Evolutionary conservation across 2,113 vertebrate species (phyloP).

Genomic region (Aegithalos caudatus): DNA sequence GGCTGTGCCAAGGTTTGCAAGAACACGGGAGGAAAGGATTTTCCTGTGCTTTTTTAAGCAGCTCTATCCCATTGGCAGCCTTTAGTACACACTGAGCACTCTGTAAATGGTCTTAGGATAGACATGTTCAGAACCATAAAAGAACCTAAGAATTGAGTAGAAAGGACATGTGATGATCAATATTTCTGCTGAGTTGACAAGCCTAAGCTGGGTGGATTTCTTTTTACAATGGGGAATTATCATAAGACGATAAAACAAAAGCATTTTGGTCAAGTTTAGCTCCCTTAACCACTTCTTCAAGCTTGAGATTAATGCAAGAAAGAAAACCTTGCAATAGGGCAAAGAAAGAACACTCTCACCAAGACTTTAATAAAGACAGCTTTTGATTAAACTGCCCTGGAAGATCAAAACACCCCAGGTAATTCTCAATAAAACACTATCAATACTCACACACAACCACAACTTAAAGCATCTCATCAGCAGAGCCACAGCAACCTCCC

Average conservation of each 20-base stretch:
- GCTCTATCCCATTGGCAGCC: background rate
- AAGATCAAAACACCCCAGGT: background rate
- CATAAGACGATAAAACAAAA: background rate
- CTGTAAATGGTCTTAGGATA: accelerated
- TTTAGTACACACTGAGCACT: background rate
- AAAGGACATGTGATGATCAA: background rate
- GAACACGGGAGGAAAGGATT: background rate
- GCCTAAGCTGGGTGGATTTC: background rate
- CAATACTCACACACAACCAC: background rate
- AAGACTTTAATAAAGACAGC: background rate
- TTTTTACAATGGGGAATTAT: background rate
- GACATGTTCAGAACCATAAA: background rate
- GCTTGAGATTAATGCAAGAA: background rate
- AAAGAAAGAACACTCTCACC: background rate
- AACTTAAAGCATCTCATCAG: background rate
- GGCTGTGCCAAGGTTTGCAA: background rate
- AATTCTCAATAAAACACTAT: background rate
- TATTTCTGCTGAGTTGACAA: background rate
- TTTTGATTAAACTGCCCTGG: background rate
- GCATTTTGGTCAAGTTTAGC: background rate
- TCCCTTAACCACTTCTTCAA: background rate
- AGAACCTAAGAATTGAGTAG: accelerated
- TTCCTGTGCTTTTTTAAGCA: background rate
- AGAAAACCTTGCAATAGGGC: background rate
- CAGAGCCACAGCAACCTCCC: background rate